Evolutionary conservation across 2,113 vertebrate genomes (phyloP), one percentile per base, ranked within the genome.

Genomic region (Calidris pugnax): DNA sequence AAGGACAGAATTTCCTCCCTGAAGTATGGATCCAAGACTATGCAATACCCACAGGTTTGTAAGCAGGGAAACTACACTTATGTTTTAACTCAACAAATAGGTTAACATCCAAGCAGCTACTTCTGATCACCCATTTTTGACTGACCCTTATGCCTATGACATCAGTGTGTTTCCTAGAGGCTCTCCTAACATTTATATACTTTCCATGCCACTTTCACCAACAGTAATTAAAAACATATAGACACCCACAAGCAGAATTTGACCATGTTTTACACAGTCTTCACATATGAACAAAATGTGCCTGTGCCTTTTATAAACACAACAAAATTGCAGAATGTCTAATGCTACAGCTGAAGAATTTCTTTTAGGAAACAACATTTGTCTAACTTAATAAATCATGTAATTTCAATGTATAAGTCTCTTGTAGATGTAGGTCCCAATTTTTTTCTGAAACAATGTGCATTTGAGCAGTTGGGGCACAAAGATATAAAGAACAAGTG

Each of bases 1-100:
- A 87, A 94, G 86, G 87, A 94, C 89, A 89, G 47, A 95, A 85
- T 75, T 92, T 94, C 74, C 92, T 41, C 89, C 81, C 78, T 76
- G 64, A 95, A 67, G 24, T 35, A n/a, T 35, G 33, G 69, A 64
- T 85, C 75, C 48, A 27, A 78, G 43, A 81, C 67, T 68, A 51
- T 10, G 14, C 33, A 67, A 81, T 4, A 87, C 10, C 20, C 90
- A 6, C 43, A 68, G 22, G 21, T 71, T 75, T 48, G 30, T 14
- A 75, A 84, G 10, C 33, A 86, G 43, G 4, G 22, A 75, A 72
- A 68, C 37, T 33, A 20, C 9, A 30, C 33, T 74, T 71, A 5
- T 64, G 12, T 71, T 77, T 87, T 67, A 77, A 83, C 17, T n/a
- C 18, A 71, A 23, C 4, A 56, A 55, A 77, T 7, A 33, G 23